Evolutionary conservation across 2,888 invertebrate genomes (phyloP), one percentile per base, ranked within the genome.

Genomic region (Cheilosia impressa): DNA sequence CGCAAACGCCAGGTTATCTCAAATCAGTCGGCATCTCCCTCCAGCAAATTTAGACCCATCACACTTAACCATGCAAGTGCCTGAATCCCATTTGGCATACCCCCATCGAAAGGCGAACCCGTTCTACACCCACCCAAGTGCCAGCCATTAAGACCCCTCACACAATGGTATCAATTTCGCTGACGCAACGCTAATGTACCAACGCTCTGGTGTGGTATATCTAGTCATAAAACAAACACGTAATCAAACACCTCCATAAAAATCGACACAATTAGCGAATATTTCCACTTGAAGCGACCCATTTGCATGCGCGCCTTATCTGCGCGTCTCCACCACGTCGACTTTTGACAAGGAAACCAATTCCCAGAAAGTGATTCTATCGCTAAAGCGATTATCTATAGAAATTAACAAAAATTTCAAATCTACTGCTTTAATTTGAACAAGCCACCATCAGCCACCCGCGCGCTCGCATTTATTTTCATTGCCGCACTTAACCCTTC

Each of bases 361-460:
- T 76, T 80, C 45, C 63, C 22, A 71, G 69, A 71, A 60, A 19
- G 62, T 57, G 55, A 69, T 80, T 80, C 63, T 52, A 58, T 77
- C 62, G 62, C 77, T 71, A 63, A 72, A 45, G 57, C 77, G 76
- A 76, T 85, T 81, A 76, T 43, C 57, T 58, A 31, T 31, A 4
- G 66, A 76, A 84, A 75, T 72, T 80, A 80, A 71, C 71, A 50
- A 84, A 84, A 84, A 84, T 84, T 75, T 76, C 55, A 68, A 79
- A 66, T 79, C 65, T 71, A 60, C 75, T 45, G 71, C 19, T 72
- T 65, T 72, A 60, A 77, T 63, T 83, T 43, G 17, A 47, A 19
- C 19, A 47, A 19, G n/a, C 15, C 45, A 43, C 2, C 43, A 43
- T 2, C n/a, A 4, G n/a, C 65, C 52, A 34, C 38, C 63, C 63